Evolutionary conservation across 2,888 invertebrate species (phyloP).

Genomic region (Oscheius myriophilus): DNA sequence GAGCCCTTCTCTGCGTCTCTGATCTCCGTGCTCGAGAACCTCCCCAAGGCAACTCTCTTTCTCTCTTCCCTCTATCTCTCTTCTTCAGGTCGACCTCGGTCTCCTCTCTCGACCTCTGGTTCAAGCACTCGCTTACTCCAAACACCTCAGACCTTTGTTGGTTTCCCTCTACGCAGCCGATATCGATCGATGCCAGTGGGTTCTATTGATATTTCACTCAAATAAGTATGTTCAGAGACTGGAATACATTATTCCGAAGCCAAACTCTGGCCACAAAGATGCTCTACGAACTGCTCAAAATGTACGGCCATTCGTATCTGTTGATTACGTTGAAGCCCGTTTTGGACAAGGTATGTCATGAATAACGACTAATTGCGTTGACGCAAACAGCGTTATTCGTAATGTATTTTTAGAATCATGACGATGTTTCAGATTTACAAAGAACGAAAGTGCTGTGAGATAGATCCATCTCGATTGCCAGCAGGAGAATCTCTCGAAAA

Average conservation of each 20-base stretch:
- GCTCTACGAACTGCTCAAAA: slow-evolving; percentile 67
- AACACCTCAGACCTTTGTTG: slow-evolving; percentile 61
- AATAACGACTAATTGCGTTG: background rate
- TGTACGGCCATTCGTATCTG: slow-evolving; percentile 66
- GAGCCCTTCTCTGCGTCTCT: slow-evolving; percentile 56
- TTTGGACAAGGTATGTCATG: slow-evolving; percentile 60
- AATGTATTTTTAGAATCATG: background rate
- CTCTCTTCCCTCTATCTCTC: background rate
- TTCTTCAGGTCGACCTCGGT: slow-evolving; percentile 57
- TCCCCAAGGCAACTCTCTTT: slow-evolving; percentile 45
- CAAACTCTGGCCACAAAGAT: slow-evolving; percentile 67
- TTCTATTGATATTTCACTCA: no score
- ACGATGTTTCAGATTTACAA: slow-evolving; percentile 60
- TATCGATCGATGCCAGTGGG: slow-evolving; percentile 66
- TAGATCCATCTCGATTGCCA: slow-evolving; percentile 62
- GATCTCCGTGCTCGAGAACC: slow-evolving; percentile 55
- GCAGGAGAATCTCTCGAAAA: slow-evolving; percentile 47
- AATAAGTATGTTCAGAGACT: slow-evolving; percentile 51
- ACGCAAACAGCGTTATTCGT: background rate
- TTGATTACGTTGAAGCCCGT: slow-evolving; percentile 64
- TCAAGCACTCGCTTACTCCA: slow-evolving; percentile 61
- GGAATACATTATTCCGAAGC: slow-evolving; percentile 69
- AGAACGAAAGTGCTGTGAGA: slow-evolving; percentile 67
- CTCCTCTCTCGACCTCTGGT: slow-evolving; percentile 64
- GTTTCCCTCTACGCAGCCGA: slow-evolving; percentile 61